These are phyloP conservation scores for Aphodius sticticus DNA, from an alignment of 2,888 invertebrate species.

Conservation along the genomic window DNA sequence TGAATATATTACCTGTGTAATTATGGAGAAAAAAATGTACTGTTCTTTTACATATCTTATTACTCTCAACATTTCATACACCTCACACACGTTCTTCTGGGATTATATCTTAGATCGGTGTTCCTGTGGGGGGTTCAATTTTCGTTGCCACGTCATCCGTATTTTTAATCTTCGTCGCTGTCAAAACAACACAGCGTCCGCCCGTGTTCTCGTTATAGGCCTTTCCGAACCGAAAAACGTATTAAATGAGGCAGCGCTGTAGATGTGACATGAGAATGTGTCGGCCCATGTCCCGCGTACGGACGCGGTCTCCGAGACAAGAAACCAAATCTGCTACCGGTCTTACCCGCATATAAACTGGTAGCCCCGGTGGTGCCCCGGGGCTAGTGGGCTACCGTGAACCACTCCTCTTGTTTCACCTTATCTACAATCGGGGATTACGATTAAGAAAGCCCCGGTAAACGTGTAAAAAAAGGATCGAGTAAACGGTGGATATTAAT, in stretches of 20 bases:
- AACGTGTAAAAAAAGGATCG: constrained; percentile 11
- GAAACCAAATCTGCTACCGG: constrained; percentile 50
- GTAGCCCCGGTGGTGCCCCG: constrained; percentile 35
- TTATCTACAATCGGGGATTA: constrained; percentile 37
- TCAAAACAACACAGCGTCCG: not conserved
- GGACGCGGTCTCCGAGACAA: not conserved
- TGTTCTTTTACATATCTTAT: too few species aligned
- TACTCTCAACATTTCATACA: too few species aligned
- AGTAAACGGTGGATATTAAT: constrained; percentile 17
- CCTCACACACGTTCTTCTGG: not conserved
- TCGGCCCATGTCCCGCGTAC: constrained; percentile 15
- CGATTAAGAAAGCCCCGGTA: constrained; percentile 9
- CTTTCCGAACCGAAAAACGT: not conserved
- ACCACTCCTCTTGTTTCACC: constrained; percentile 44
- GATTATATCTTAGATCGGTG: not conserved
- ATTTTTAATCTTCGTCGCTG: not conserved
- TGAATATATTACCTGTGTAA: too few species aligned
- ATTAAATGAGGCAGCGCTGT: constrained; percentile 20
- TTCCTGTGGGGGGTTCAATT: not conserved
- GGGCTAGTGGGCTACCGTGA: constrained; percentile 34
- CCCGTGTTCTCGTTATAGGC: not conserved
- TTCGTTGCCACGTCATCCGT: not conserved
- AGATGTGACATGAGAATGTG: constrained; percentile 35
- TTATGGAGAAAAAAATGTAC: too few species aligned
- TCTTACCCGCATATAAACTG: constrained; percentile 45